phyloP scores from a whole-genome alignment of 2,888 invertebrate species.

The Harpalus rubripes region DNA sequence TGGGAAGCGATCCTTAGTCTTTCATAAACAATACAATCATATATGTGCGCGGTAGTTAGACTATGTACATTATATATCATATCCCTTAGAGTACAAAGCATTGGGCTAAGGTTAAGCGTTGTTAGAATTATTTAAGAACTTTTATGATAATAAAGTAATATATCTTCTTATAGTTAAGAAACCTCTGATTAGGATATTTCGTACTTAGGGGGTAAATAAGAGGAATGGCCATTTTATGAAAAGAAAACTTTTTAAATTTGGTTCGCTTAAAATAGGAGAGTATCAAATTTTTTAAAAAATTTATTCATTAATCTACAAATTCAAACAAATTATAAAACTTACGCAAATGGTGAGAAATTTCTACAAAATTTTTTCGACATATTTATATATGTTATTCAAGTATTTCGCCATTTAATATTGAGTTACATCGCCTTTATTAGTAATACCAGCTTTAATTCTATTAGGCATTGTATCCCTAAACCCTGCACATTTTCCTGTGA shows the following conservation, averaged over 20 bases:
- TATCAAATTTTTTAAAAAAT: no score
- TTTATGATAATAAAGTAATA: conserved; percentile 66
- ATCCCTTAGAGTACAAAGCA: conserved; percentile 65
- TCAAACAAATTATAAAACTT: no score
- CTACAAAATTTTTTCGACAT: no score
- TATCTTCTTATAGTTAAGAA: conserved; percentile 59
- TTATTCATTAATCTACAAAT: no score
- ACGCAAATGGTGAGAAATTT: no score
- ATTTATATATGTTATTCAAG: no score
- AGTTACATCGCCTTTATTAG: no score
- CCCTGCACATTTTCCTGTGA: no score
- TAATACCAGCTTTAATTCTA: no score
- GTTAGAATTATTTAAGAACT: conserved; percentile 59
- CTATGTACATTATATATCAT: conserved; percentile 57
- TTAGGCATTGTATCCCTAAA: no score
- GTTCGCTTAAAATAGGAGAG: no score
- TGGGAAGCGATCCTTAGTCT: conserved; percentile 33
- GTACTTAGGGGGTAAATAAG: not conserved
- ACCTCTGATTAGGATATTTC: not conserved
- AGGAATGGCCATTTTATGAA: conserved; percentile 36
- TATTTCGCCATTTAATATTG: no score
- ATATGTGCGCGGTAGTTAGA: conserved; percentile 54
- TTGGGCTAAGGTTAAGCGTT: conserved; percentile 63
- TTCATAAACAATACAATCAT: conserved; percentile 64
- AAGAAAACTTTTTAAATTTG: not conserved